Conservation (phyloP, 2,888 invertebrate genomes). For the Chaetoderma sp. region DNA sequence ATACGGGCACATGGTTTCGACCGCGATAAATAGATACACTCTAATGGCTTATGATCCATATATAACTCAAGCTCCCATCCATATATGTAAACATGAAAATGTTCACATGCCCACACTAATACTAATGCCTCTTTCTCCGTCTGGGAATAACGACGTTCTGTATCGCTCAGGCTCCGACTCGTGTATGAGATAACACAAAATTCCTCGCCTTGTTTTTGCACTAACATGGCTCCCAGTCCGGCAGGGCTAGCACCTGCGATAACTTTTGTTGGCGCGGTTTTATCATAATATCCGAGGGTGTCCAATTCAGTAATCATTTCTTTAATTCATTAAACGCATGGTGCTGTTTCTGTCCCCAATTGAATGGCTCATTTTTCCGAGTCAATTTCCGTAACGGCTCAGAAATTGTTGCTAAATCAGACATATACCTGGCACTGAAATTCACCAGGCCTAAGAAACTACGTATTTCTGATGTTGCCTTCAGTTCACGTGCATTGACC, state of each 20-base stretch:
- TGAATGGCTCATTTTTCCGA: neutral
- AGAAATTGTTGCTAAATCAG: neutral
- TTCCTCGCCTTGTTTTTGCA: neutral
- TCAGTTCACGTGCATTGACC: neutral
- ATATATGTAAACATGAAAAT: constrained; percentile 22
- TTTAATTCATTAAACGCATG: neutral
- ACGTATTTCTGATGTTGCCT: neutral
- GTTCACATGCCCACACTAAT: constrained; percentile 23
- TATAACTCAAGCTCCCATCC: constrained; percentile 18
- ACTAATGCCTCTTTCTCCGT: constrained; percentile 19
- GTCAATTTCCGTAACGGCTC: neutral
- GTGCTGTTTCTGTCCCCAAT: neutral
- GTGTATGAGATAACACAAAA: neutral
- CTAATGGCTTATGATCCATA: constrained; percentile 20
- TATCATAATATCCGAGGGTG: neutral
- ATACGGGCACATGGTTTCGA: constrained; percentile 9
- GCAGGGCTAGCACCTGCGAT: constrained; percentile 2
- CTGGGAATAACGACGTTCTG: neutral
- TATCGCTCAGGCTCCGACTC: neutral
- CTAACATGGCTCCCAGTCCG: neutral
- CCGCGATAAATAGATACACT: constrained; percentile 8
- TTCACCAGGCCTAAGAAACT: constrained; percentile 10
- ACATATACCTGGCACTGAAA: neutral
- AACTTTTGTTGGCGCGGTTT: neutral
- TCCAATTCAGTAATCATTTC: neutral